Conservation (phyloP, 2,888 invertebrate species). For the Diarsia rubi region DNA sequence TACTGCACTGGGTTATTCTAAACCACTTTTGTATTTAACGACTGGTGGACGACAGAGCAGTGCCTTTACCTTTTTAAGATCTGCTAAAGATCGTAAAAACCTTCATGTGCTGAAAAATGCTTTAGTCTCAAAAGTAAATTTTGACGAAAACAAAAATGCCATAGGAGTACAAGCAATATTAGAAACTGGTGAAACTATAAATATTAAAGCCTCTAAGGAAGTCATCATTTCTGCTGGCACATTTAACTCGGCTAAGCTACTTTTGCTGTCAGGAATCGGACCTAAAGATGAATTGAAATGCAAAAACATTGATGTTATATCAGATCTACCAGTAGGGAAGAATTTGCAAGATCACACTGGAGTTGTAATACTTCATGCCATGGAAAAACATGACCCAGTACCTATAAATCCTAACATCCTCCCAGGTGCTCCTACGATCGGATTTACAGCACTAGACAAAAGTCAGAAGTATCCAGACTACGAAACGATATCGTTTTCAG, state of each 20-base stretch:
- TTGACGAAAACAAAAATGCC: constrained; percentile 57
- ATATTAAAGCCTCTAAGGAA: constrained; percentile 87
- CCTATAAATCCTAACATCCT: constrained; percentile 27
- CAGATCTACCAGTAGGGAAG: constrained; percentile 92
- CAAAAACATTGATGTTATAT: constrained; percentile 88
- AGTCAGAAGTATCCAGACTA: constrained; percentile 54
- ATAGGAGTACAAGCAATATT: constrained; percentile 50
- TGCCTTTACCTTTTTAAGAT: constrained; percentile 31
- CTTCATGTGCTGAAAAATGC: constrained; percentile 62
- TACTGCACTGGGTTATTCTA: constrained; percentile 42
- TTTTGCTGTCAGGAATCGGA: constrained; percentile 92
- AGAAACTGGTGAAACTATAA: constrained; percentile 34
- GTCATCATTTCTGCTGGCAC: constrained; percentile 91
- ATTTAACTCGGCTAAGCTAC: constrained; percentile 90
- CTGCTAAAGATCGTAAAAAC: constrained; percentile 54
- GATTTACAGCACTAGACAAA: constrained; percentile 54
- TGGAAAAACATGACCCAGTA: constrained; percentile 31
- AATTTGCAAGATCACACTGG: constrained; percentile 93
- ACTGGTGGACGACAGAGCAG: constrained; percentile 42
- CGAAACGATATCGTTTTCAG: constrained; percentile 36
- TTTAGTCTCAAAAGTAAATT: constrained; percentile 58
- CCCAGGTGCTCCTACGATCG: constrained; percentile 23
- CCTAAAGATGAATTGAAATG: constrained; percentile 84
- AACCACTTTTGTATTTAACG: constrained; percentile 6
- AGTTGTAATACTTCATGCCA: constrained; percentile 34